phyloP scores from a whole-genome alignment of 2,113 vertebrate species.

The Strix aluco region DNA sequence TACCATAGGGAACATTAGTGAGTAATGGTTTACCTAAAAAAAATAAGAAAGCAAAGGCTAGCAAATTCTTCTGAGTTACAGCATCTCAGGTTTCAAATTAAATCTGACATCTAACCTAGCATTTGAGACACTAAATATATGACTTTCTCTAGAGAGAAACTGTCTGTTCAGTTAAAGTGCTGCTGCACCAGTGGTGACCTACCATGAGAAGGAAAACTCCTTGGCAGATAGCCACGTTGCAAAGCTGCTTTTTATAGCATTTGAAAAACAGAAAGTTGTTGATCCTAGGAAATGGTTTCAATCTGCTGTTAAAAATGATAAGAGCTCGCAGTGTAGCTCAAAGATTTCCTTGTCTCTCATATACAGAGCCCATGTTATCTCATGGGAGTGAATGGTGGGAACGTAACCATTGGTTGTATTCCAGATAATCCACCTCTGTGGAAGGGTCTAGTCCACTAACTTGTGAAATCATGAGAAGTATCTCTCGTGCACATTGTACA shows the following conservation, averaged over 20 bases:
- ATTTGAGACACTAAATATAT: background rate
- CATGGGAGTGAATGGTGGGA: background rate
- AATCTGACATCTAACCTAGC: conserved; percentile 1
- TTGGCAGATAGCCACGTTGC: background rate
- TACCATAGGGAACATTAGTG: background rate
- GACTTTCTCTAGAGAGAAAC: background rate
- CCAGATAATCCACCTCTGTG: background rate
- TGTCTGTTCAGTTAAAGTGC: background rate
- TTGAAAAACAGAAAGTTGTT: background rate
- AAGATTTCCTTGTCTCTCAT: background rate
- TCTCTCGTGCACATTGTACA: rapidly evolving
- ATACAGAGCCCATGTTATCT: background rate
- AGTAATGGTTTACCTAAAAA: too few relatives aligned
- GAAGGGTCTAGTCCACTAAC: background rate
- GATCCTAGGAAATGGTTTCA: background rate
- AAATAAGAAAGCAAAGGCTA: too few relatives aligned
- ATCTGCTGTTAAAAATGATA: background rate
- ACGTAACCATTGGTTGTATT: rapidly evolving
- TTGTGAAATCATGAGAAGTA: background rate
- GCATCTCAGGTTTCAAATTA: conserved; percentile 27
- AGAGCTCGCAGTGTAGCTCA: background rate
- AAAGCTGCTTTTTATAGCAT: background rate
- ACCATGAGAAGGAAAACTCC: background rate
- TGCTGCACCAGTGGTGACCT: background rate
- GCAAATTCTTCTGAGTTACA: conserved; percentile 5